phyloP scores from a whole-genome alignment of 1,140 invertebrate species.

The Ptiloglossa arizonensis region DNA sequence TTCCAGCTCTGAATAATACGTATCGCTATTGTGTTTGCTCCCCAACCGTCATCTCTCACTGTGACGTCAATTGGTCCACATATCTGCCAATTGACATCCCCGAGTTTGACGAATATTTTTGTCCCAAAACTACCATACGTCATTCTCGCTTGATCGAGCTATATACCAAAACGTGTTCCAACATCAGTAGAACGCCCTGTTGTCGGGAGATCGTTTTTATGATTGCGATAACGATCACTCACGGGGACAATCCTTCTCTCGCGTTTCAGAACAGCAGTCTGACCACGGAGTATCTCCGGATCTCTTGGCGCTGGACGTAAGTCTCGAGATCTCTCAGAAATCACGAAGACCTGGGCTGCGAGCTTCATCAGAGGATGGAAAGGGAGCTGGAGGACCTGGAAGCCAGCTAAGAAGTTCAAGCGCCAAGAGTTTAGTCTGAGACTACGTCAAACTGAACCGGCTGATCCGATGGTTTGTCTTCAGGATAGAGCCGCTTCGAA shows the following conservation, averaged over 20 bases:
- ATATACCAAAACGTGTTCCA: too few relatives aligned
- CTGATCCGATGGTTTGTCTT: background rate
- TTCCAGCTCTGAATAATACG: too few relatives aligned
- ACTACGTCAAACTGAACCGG: background rate
- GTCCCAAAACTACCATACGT: too few relatives aligned
- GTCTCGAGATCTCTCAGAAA: background rate
- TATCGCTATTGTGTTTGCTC: too few relatives aligned
- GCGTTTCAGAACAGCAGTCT: conserved; percentile 67
- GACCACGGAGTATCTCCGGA: conserved; percentile 46
- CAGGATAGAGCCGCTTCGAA: background rate
- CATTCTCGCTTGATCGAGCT: too few relatives aligned
- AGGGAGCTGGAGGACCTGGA: background rate
- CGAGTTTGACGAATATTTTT: too few relatives aligned
- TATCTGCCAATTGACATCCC: too few relatives aligned
- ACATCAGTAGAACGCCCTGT: background rate
- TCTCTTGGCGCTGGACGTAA: background rate
- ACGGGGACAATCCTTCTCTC: background rate
- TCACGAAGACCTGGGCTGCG: background rate
- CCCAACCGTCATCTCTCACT: too few relatives aligned
- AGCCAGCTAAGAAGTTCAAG: background rate
- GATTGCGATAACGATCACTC: background rate
- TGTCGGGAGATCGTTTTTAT: background rate
- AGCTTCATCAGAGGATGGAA: too few relatives aligned
- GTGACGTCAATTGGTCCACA: too few relatives aligned
- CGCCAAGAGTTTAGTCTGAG: background rate